These are phyloP conservation scores for Spea multiplicata DNA, from an alignment of 2,113 vertebrate genomes.

Conservation along the genomic window DNA sequence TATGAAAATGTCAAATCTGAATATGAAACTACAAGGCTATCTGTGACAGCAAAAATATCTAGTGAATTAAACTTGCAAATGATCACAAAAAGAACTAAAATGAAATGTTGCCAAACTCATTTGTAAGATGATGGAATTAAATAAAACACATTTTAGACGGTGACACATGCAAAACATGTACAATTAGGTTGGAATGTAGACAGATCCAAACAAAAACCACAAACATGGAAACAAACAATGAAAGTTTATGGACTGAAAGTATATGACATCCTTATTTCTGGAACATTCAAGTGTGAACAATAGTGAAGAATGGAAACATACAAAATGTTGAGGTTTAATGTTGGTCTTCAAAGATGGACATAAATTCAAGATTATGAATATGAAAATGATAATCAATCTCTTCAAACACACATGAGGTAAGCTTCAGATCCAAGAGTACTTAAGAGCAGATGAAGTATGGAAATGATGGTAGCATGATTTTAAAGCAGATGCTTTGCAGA, in stretches of 20 bases:
- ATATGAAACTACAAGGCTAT: too few relatives aligned
- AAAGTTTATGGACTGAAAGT: constrained; percentile 3
- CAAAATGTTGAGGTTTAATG: constrained; percentile 46
- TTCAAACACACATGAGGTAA: constrained; percentile 33
- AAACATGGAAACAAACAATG: constrained; percentile 47
- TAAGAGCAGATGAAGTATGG: constrained; percentile 28
- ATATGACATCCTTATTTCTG: background rate
- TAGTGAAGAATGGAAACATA: constrained; percentile 43
- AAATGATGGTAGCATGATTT: constrained; percentile 22
- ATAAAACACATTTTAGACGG: constrained; percentile 14
- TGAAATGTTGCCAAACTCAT: background rate
- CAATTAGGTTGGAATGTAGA: constrained; percentile 20
- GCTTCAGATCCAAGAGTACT: constrained; percentile 35
- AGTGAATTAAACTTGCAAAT: background rate
- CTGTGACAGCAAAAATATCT: background rate
- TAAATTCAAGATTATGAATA: constrained; percentile 18
- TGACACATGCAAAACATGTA: constrained; percentile 29
- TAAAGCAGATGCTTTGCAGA: constrained; percentile 49
- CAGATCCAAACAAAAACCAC: constrained; percentile 26
- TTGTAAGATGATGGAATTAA: background rate
- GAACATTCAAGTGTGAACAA: background rate
- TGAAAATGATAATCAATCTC: constrained; percentile 25
- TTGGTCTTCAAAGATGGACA: constrained; percentile 36
- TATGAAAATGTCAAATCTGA: background rate
- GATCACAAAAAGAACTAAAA: background rate